These are phyloP conservation scores for Hyalella azteca DNA, from an alignment of 2,888 invertebrate genomes.

Conservation along the genomic window DNA sequence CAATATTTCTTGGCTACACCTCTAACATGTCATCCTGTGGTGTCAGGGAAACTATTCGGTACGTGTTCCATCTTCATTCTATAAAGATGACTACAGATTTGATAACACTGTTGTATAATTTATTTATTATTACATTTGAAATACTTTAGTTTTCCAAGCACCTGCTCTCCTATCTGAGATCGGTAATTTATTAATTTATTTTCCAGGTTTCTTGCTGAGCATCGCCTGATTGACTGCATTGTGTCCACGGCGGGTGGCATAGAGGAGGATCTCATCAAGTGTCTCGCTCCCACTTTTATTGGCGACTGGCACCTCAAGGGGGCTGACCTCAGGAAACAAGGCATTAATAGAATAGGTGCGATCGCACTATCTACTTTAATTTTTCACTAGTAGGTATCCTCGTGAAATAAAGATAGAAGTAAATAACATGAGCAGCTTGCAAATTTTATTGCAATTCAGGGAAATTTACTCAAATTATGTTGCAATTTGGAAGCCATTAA, in stretches of 20 bases:
- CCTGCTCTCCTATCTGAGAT: no score
- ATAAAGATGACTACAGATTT: no score
- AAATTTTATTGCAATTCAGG: no score
- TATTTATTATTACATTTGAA: no score
- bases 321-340: conserved; percentile 75
- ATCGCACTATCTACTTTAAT: not conserved
- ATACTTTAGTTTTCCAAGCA: no score
- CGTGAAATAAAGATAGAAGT: no score
- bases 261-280: conserved; percentile 99
- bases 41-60: conserved; percentile 81
- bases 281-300: conserved; percentile 89
- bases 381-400: no score
- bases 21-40: conserved; percentile 97
- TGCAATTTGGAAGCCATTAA: no score
- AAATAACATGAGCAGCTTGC: no score
- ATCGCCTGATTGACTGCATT: conserved; percentile 90
- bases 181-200: no score
- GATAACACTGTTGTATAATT: no score
- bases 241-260: conserved; percentile 98
- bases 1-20: conserved; percentile 95
- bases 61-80: conserved; percentile 71
- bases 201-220: conserved; percentile 77
- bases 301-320: conserved; percentile 90
- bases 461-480: no score
- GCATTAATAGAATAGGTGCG: conserved; percentile 81